phyloP scores from a whole-genome alignment of 2,888 invertebrate species.

The Spisula solida region DNA sequence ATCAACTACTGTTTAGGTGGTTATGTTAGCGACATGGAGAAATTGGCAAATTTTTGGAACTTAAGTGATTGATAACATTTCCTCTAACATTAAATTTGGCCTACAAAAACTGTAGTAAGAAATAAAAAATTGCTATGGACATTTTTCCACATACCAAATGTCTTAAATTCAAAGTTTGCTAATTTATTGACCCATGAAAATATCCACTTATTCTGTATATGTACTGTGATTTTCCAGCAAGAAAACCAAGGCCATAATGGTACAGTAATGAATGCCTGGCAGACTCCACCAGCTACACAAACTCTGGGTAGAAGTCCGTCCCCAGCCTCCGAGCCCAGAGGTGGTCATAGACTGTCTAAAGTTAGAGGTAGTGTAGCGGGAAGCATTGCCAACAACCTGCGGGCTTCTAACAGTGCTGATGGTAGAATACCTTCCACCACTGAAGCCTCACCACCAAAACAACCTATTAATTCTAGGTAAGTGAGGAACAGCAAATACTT shows the following conservation, averaged over 20 bases:
- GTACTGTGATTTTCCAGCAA: conserved; percentile 24
- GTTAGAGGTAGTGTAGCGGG: conserved; percentile 70
- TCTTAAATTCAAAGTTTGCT: too few relatives aligned
- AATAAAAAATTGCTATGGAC: too few relatives aligned
- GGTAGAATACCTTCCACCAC: conserved; percentile 52
- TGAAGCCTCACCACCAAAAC: background rate
- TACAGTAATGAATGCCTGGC: conserved; percentile 78
- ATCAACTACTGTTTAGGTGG: too few relatives aligned
- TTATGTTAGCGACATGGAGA: too few relatives aligned
- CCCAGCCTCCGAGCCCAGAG: conserved; percentile 49
- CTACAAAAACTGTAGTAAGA: too few relatives aligned
- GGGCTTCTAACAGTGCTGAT: conserved; percentile 68
- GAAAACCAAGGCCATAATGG: conserved; percentile 52
- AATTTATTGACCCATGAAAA: too few relatives aligned
- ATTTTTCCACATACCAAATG: too few relatives aligned
- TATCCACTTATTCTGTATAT: too few relatives aligned
- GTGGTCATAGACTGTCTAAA: conserved; percentile 57
- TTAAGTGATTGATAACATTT: too few relatives aligned
- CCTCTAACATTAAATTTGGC: too few relatives aligned
- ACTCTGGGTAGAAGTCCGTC: conserved; percentile 50
- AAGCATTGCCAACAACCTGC: conserved; percentile 63
- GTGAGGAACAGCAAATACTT: too few relatives aligned
- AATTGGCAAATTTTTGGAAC: too few relatives aligned
- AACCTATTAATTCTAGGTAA: conserved; percentile 12
- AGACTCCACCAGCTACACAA: conserved; percentile 73